These are phyloP conservation scores for Drosophila kurseongensis DNA, from an alignment of 1,140 invertebrate species.

Conservation along the genomic window DNA sequence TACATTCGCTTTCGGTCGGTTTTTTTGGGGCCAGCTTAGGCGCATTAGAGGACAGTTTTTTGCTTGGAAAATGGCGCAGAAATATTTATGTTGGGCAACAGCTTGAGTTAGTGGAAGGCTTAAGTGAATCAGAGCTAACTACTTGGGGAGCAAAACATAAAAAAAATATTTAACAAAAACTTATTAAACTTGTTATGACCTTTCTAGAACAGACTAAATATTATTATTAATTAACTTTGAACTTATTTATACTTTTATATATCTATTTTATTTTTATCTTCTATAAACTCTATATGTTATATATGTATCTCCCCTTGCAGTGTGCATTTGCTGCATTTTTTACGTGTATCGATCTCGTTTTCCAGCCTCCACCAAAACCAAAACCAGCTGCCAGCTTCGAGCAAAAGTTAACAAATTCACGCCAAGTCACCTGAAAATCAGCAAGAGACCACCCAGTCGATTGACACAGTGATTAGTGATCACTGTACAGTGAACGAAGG, in stretches of 20 bases:
- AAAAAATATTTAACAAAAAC: neutral
- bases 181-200: no score
- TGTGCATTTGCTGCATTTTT: neutral
- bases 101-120: constrained; percentile 47
- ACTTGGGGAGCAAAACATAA: neutral
- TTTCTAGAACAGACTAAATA: no score
- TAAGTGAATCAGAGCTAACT: neutral
- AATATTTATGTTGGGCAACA: constrained; percentile 37
- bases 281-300: no score
- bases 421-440: constrained; percentile 82
- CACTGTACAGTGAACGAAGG: constrained; percentile 25
- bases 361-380: constrained; percentile 28
- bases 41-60: constrained; percentile 53
- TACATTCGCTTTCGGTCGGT: constrained; percentile 56
- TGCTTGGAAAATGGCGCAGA: constrained; percentile 33
- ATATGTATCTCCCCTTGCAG: neutral
- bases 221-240: no score
- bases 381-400: constrained; percentile 25
- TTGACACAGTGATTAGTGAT: constrained; percentile 35
- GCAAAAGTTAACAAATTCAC: constrained; percentile 84
- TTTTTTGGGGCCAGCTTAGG: constrained; percentile 23
- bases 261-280: no score
- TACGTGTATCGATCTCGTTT: neutral
- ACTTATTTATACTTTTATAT: no score
- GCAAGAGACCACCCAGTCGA: constrained; percentile 75